phyloP scores from a whole-genome alignment of 2,888 invertebrate genomes.

The Drosophila subsilvestris region DNA sequence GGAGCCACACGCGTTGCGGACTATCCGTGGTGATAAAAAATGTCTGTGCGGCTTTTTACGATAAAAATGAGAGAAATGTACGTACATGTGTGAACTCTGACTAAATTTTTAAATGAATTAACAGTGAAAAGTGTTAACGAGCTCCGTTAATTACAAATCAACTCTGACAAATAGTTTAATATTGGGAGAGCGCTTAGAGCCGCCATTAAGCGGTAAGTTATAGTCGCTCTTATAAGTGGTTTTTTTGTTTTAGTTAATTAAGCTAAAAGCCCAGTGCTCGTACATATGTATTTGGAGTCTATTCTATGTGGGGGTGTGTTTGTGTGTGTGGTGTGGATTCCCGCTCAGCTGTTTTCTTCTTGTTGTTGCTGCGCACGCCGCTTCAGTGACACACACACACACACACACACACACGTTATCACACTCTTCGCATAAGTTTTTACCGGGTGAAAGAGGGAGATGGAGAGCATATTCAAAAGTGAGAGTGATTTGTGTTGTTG shows the following conservation, averaged over 20 bases:
- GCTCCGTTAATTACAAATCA: not conserved
- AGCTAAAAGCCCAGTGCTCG: not conserved
- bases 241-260: not conserved
- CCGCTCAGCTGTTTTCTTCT: slow-evolving; percentile 60
- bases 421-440: not conserved
- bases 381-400: slow-evolving; percentile 21
- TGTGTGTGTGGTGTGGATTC: slow-evolving; percentile 45
- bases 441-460: not conserved
- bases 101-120: slow-evolving; percentile 1
- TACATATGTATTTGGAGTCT: not conserved
- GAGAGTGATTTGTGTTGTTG: slow-evolving; percentile 12
- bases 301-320: slow-evolving; percentile 9
- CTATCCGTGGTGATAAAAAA: not conserved
- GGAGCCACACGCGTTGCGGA: slow-evolving; percentile 1
- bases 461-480: slow-evolving; percentile 18
- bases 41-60: slow-evolving; percentile 1
- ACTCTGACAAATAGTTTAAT: not conserved
- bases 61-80: not conserved
- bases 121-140: not conserved
- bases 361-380: slow-evolving; percentile 42
- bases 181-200: not conserved
- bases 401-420: not conserved
- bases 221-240: not conserved
- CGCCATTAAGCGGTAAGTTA: not conserved
- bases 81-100: not conserved